Evolutionary conservation across 1,140 invertebrate genomes (phyloP).

Genomic region (Daktulosphaira vitifoliae): DNA sequence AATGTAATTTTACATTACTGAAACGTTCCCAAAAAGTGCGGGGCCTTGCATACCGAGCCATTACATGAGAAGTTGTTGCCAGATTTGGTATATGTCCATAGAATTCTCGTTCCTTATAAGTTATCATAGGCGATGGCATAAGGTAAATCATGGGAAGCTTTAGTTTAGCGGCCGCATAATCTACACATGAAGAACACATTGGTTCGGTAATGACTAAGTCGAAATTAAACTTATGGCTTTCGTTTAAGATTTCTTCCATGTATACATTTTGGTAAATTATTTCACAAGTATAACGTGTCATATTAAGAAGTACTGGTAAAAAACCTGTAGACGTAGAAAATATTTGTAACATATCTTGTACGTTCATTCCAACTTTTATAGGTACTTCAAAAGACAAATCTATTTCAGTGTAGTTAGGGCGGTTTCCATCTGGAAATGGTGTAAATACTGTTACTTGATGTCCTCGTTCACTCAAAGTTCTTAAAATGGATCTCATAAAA

Average conservation of each 20-base stretch:
- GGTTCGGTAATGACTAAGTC: background rate
- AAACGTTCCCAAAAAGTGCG: background rate
- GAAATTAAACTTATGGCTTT: background rate
- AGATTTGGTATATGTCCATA: background rate
- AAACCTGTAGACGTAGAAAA: no score
- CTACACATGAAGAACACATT: background rate
- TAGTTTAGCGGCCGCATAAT: background rate
- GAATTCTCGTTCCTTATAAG: background rate
- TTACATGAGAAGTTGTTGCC: background rate
- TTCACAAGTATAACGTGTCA: background rate
- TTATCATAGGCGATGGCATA: background rate
- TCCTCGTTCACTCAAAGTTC: slow-evolving; percentile 39
- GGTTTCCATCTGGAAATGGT: background rate
- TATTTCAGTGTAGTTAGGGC: background rate
- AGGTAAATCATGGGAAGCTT: background rate
- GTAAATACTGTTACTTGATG: slow-evolving; percentile 41
- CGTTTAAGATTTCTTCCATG: background rate
- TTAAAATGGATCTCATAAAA: slow-evolving; percentile 42
- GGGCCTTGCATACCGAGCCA: background rate
- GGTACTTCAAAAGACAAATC: background rate
- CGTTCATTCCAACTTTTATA: background rate
- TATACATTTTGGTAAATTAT: background rate
- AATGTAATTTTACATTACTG: background rate
- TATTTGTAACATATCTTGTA: no score
- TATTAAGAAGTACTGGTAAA: background rate